These are phyloP conservation scores for Procambarus clarkii DNA, from an alignment of 1,140 invertebrate species.

Conservation along the genomic window DNA sequence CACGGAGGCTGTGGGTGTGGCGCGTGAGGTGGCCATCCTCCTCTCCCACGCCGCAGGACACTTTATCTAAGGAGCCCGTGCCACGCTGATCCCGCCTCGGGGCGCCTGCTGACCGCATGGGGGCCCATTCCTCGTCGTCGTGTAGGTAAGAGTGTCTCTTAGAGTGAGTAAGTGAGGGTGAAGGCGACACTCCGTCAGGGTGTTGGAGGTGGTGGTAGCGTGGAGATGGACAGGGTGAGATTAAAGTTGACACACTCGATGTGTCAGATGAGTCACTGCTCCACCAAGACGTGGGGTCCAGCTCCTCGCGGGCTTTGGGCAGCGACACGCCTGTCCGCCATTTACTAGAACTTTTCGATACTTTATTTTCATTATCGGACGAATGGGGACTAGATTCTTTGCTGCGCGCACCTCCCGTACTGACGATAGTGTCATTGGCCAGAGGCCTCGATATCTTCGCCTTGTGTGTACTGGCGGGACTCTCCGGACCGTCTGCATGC, in stretches of 20 bases:
- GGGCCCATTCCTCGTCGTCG: neutral
- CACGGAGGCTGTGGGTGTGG: neutral
- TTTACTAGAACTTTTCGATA: neutral
- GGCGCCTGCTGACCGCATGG: neutral
- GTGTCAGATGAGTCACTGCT: slow-evolving; percentile 19
- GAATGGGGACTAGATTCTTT: slow-evolving; percentile 20
- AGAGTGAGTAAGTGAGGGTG: neutral
- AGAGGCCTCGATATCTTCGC: slow-evolving; percentile 11
- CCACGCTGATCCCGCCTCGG: neutral
- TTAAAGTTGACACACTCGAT: slow-evolving; percentile 46
- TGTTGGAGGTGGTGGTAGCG: slow-evolving; percentile 10
- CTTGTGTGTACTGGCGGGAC: slow-evolving; percentile 25
- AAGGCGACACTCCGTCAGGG: neutral
- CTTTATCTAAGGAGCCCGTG: neutral
- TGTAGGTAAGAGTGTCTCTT: neutral
- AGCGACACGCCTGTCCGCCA: neutral
- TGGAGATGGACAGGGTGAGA: slow-evolving; percentile 28
- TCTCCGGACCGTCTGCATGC: slow-evolving; percentile 1
- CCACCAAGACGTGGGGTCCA: neutral
- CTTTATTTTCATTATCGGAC: slow-evolving; percentile 18
- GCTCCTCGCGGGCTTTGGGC: neutral
- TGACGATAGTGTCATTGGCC: neutral
- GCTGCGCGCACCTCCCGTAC: slow-evolving; percentile 13
- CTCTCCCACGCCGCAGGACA: neutral
- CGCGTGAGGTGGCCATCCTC: neutral